Base-by-base conservation (phyloP, 2,888 invertebrate genomes). In the Drosophila paracracens region DNA sequence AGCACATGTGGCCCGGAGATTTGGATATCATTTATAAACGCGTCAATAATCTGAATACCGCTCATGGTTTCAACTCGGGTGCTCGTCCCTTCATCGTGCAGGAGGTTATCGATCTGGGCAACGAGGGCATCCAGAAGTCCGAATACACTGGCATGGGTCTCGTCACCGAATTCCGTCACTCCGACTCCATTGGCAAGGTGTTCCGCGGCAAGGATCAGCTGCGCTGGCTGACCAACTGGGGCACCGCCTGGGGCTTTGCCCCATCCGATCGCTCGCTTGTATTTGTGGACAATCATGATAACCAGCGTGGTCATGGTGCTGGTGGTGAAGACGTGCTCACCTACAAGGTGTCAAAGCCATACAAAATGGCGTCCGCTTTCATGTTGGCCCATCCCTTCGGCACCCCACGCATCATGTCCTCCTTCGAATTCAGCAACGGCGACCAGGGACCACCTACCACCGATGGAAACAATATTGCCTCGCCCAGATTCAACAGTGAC, bases 221-320 rank as follows among this genome's bases (percentile, higher is more conserved):
- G 16, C 95, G 95, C 79, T 96, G 95, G 94, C 92, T 97, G 5
- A 74, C 79, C 2, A 96, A 94, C 90, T 96, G 95, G 94, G 96
- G 96, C 21, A 93, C 94, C 3, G 93, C 90, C 16, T 97, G 97
- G 97, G 95, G 94, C 53, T 94, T 97, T 27, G 90, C 96, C 1
- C 93, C 94, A 13, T 94, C 94, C 0, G 91, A 89, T 0, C 94
- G 95, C 61, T 94, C 97, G 0, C 90, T 98, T 0, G 95, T 96
- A n/a, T 98, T 98, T 90, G 95, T 98, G 40, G 98, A 98, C 90
- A 98, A 98, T 93, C 98, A 98, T 90, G 98, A 98, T 92, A 97
- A 97, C 91, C 98, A 98, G 92, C 94, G 98, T 89, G 96, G 96
- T 5, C 95, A 96, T 76, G 95, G 95, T 58, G 95, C 95, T 54